Base-by-base conservation (phyloP, 2,113 vertebrate species). In the Alethe castanea region DNA sequence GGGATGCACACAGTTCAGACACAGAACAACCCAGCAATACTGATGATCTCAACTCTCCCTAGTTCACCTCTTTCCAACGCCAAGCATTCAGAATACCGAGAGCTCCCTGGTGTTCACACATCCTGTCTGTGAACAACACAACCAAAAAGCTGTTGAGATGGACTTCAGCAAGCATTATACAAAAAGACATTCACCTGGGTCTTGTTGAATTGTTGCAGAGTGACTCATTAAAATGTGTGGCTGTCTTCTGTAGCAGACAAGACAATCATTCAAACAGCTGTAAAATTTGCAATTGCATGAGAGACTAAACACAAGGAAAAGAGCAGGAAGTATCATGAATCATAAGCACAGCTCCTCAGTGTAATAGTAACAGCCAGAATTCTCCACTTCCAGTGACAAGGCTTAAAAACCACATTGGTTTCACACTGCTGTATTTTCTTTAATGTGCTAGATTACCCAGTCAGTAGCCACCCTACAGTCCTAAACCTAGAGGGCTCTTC, bases 1-100 rank as follows among this genome's bases (percentile, higher is more conserved):
- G 56, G 8, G 2, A 5, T 42, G 42, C 47, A 2, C 9, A 7
- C 0, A 0, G 25, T 25, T 83, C 62, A 38, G 59, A 22, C 22
- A 14, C 52, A n/a, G 36, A 83, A 61, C 23, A 70, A 10, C 40
- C 20, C 47, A 78, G 36, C 4, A 57, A 26, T 42, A 35, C 2
- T 16, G 42, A 48, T 4, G 19, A 77, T 16, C 36, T 62, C 72
- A 35, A 14, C 8, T 8, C 31, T 65, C 62, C 11, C 24, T 35
- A 29, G 15, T 56, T 92, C 57, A 42, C n/a, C 44, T 60, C 45
- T 53, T 48, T 35, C 59, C 59, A 56, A 25, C 88, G 35, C 5
- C 77, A 45, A 62, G 33, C 29, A 60, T 56, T 74, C 10, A 14
- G 26, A 36, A 19, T 33, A 36, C 36, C 36, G 16, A 26, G 12